Base-by-base conservation (phyloP, 2,888 invertebrate species). In the Dryomyza anilis region DNA sequence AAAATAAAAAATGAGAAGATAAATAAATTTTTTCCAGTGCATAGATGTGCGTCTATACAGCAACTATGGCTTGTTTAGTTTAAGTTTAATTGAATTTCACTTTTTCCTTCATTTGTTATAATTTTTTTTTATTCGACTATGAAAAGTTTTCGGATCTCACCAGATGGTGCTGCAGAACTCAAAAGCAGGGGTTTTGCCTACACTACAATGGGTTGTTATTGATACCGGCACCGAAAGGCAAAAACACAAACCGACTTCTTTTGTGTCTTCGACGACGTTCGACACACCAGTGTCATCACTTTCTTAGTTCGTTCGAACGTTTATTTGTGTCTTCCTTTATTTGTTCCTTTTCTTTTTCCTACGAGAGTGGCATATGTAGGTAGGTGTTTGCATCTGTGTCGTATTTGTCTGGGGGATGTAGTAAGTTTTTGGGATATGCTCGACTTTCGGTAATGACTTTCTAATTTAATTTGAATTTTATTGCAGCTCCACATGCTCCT, bases 381-480 rank as follows among this genome's bases (percentile, higher is more conserved):
- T 56, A 23, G 33, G 56, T 55, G 33, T 19, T n/a, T 33, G 33
- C 21, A 19, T 53, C 14, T 14, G 53, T 33, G 30, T 33, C 10
- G 2, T 33, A 19, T 12, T 2, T 50, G 50, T 50, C 12, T 27
- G 4, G 1, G 52, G 23, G 14, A n/a, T n/a, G 52, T n/a, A 55
- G 8, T 55, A 33, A 55, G 55, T 55, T 55, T 12, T 55, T 36
- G 55, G 55, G 36, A 55, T 55, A 36, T 55, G 36, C 55, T 36
- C 36, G 36, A 33, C 5, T 43, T 46, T 14, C 43, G 46, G 29
- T 58, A 58, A 58, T 45, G 58, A 43, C 27, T 45, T 58, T 58
- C 58, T 58, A 58, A 58, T 58, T 58, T 58, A 58, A 58, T 58
- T 46, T 59, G 59, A 59, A 59, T 59, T 59, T 59, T 33, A 59